phyloP scores from a whole-genome alignment of 2,888 invertebrate genomes.

The Phyllotreta cruciferae region DNA sequence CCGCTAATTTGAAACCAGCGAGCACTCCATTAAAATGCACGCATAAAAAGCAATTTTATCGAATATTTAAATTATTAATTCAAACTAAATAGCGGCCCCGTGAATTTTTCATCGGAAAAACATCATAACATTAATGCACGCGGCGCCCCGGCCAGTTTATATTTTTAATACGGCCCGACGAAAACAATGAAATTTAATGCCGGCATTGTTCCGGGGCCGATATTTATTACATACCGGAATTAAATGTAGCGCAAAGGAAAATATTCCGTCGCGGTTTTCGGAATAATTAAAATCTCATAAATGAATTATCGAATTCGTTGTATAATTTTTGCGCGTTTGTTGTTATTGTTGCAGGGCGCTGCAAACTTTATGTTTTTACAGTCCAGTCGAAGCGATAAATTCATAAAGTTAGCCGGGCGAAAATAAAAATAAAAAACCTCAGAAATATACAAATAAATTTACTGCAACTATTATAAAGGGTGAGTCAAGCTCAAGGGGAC shows the following conservation, averaged over 20 bases:
- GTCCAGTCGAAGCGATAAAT: too few species aligned
- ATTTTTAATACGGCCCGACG: conserved; percentile 7
- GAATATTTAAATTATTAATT: conserved; percentile 9
- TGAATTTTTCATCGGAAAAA: conserved; percentile 4
- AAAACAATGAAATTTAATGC: conserved; percentile 10
- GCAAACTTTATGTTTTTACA: background rate
- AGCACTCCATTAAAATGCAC: conserved; percentile 1
- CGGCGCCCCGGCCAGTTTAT: background rate
- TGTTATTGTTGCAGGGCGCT: background rate
- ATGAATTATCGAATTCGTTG: conserved; percentile 5
- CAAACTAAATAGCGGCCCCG: background rate
- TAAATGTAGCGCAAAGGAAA: conserved; percentile 12
- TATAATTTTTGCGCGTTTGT: background rate
- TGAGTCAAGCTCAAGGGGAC: too few species aligned
- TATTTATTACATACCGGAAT: conserved; percentile 5
- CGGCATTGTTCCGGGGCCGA: conserved; percentile 1
- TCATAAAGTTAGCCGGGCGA: too few species aligned
- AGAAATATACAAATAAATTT: too few species aligned
- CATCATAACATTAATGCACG: background rate
- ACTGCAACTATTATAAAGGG: too few species aligned
- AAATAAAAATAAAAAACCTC: too few species aligned
- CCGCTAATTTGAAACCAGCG: too few species aligned
- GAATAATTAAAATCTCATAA: conserved; percentile 2
- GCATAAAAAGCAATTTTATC: conserved; percentile 6
- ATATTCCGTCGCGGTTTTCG: conserved; percentile 2